Percentiles rank a stretch among this genome's conserved stretches.
phyloP scores from a whole-genome alignment of 2,113 vertebrate species.

The Penelope pileata region DNA sequence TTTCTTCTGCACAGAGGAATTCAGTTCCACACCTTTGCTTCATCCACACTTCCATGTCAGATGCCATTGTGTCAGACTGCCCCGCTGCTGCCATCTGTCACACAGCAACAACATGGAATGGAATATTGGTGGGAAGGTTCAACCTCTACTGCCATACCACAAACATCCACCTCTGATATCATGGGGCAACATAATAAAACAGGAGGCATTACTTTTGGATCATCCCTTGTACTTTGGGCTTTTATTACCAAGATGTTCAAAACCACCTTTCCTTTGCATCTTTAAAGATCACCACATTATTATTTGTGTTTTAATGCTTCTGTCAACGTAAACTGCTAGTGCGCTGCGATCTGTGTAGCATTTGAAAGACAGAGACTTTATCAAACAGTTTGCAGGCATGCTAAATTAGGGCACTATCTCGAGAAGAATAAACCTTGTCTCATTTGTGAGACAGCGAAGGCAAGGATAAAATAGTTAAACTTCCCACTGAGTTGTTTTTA shows the following conservation, averaged over 20 bases:
- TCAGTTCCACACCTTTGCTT: too few relatives aligned
- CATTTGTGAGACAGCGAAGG: background rate
- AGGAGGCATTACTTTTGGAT: too few relatives aligned
- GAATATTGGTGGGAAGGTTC: too few relatives aligned
- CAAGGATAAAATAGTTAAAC: constrained; percentile 12
- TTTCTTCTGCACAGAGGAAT: too few relatives aligned
- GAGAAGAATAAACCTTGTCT: background rate
- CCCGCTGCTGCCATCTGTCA: too few relatives aligned
- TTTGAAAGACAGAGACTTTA: background rate
- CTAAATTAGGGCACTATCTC: background rate
- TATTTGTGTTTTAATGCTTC: background rate
- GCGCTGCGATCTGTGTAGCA: background rate
- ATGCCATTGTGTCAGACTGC: too few relatives aligned
- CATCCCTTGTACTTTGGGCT: background rate
- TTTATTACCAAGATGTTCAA: background rate
- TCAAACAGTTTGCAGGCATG: background rate
- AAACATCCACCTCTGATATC: too few relatives aligned
- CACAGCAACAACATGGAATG: too few relatives aligned
- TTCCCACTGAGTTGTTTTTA: constrained; percentile 12
- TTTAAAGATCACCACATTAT: background rate
- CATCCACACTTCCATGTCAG: too few relatives aligned
- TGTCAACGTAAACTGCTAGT: background rate
- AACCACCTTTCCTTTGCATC: background rate
- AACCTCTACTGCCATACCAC: too few relatives aligned
- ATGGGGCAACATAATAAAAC: too few relatives aligned